Evolutionary conservation across 2,797 vertebrate species (phyloP), one percentile per base, ranked within the genome.

Genomic region (Ibycter americanus): DNA sequence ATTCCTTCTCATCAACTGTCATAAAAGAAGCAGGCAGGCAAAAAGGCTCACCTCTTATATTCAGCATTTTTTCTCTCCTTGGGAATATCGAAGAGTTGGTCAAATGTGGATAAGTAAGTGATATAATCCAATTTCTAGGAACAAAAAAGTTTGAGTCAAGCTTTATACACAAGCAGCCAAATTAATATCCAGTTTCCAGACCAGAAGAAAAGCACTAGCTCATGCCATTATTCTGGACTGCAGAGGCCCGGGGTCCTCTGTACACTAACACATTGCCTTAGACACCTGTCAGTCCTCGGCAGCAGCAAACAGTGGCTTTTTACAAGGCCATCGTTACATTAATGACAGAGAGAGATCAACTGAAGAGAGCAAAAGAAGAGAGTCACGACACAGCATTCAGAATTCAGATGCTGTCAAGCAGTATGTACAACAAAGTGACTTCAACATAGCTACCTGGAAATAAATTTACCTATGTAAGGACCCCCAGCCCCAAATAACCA

Each of bases 1-100:
- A 72, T 17, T 54, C 36, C 12, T 70, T 67, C 82, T 74, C 36
- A 52, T 13, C 52, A 71, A 8, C 22, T 31, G 15, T 15, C 46
- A 59, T 2, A 11, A 44, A 54, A 27, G 49, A 26, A 92, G 76
- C 32, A 72, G 52, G 18, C 0, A n/a, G 51, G 25, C 36, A 68
- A 32, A n/a, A 83, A 51, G 19, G 84, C 98, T 91, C 96, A 99
- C 99, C 98, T 99, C 95, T 99, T 99, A 91, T 99, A 99, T 46
- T 99, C 99, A 3, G 99, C 99, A 32, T 99, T 99, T 96, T 99
- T 99, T 55, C 99, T 97, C 97, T 99, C 99, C 95, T 99, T 99
- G 56, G 99, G 98, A 98, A 99, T 99, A 98, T 99, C 99, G 22
- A 99, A 99, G 34, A 99, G 98, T 86, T 99, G 99, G 97, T 99